Base-by-base conservation (phyloP, 92 coral and sea anemone species). In the Parazoanthus atlanticus region DNA sequence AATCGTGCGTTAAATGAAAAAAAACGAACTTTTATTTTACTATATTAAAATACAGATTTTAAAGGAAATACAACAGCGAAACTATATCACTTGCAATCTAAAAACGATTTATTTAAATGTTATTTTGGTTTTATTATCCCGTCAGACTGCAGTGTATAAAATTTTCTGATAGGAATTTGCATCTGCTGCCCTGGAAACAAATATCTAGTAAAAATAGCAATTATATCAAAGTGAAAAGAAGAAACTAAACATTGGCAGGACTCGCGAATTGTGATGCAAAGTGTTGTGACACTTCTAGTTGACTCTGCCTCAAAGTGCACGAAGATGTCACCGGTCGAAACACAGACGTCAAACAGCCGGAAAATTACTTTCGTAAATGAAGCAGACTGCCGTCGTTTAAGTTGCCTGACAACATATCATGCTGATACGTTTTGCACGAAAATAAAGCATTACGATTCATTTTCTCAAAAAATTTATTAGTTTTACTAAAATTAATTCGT, bases 181-280 rank as follows among this genome's bases (percentile, higher is more conserved):
- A 75, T 75, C 29, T 75, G 40, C 38, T 32, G 23, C 26, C 77
- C 33, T 36, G 49, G 43, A n/a, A 36, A 36, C 69, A 75, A 33
- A n/a, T 19, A 13, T 80, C 43, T 30, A 9, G 15, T 17, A 70
- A 84, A 41, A 70, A 19, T 52, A 58, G 33, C 38, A 70, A 84
- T 46, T 28, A 67, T 46, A 41, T 69, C 65, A 72, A 17, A 13
- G 2, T 69, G 29, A 40, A 67, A 40, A 40, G 32, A 10, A 47
- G 33, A 47, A 78, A 26, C 58, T 82, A 8, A 26, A 71, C 78
- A 49, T 72, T 84, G 87, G 13, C 78, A 84, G 66, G 74, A 31
- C 25, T 30, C 41, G 38, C 41, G 83, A 70, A 38, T n/a, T 40
- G 29, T 70, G 32, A 70, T 38, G 38, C 74, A 71, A 83, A 84